Evolutionary conservation across 2,797 vertebrate genomes (phyloP).

Genomic region (Sus cebifrons): DNA sequence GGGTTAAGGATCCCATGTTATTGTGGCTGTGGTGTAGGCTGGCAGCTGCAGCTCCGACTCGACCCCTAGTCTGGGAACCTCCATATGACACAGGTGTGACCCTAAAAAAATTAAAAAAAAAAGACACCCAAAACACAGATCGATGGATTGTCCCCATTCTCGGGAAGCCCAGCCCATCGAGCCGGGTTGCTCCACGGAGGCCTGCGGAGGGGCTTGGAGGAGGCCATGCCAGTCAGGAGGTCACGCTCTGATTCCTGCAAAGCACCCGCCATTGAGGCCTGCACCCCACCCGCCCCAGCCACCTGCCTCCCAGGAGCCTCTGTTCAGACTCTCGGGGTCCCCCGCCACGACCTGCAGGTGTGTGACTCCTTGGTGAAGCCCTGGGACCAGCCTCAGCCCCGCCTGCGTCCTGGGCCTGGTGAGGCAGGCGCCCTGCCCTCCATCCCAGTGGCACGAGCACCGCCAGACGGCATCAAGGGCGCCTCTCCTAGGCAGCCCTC

Average conservation of each 20-base stretch:
- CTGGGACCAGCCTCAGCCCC: not conserved
- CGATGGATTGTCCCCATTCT: not conserved
- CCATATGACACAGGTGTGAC: too few species aligned
- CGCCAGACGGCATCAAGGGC: too few species aligned
- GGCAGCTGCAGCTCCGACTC: too few species aligned
- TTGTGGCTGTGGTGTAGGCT: too few species aligned
- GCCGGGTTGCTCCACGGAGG: not conserved
- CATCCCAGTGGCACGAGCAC: fast-evolving
- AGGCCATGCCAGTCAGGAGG: not conserved
- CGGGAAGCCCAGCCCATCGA: not conserved
- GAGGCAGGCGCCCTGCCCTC: not conserved
- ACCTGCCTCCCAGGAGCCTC: not conserved
- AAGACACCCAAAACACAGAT: too few species aligned
- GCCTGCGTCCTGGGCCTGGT: not conserved
- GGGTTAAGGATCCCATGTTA: too few species aligned
- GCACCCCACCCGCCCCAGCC: not conserved
- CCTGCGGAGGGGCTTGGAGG: too few species aligned
- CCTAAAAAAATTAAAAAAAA: too few species aligned
- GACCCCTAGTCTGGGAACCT: too few species aligned
- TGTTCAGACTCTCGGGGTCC: not conserved
- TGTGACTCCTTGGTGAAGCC: fast-evolving
- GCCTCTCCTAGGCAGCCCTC: not conserved
- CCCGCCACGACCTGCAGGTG: not conserved
- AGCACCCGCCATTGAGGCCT: too few species aligned
- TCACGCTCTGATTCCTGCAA: not conserved